Evolutionary conservation across 2,888 invertebrate genomes (phyloP).

Genomic region (Meiosimyza platycephala): DNA sequence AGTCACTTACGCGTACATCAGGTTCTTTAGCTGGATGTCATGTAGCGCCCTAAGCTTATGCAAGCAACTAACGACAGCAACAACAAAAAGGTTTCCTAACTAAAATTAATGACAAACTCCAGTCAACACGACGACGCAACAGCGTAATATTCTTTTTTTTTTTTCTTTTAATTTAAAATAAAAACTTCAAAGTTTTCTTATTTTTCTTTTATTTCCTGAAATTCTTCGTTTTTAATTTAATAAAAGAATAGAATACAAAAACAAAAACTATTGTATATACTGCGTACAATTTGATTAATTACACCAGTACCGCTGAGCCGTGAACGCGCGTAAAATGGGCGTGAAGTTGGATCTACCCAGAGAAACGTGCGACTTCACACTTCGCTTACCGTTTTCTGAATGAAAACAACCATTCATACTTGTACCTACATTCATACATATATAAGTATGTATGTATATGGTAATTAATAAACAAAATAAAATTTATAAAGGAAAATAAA

Average conservation of each 20-base stretch:
- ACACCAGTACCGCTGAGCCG: constrained; percentile 18
- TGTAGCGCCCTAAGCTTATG: constrained; percentile 1
- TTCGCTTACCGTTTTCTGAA: not conserved
- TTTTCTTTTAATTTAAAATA: constrained; percentile 14
- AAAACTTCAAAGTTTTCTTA: constrained; percentile 6
- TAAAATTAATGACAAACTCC: constrained; percentile 36
- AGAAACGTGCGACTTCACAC: constrained; percentile 7
- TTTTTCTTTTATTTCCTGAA: constrained; percentile 9
- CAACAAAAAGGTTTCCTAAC: constrained; percentile 19
- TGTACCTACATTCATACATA: too few species aligned
- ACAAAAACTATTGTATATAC: not conserved
- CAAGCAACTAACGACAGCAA: not conserved
- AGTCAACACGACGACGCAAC: constrained; percentile 31
- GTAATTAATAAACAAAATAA: too few species aligned
- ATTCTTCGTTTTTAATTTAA: constrained; percentile 24
- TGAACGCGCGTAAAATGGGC: constrained; percentile 29
- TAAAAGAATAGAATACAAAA: not conserved
- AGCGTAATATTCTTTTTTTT: constrained; percentile 4
- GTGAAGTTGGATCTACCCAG: constrained; percentile 15
- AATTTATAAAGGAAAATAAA: too few species aligned
- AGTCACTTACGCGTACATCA: constrained; percentile 1
- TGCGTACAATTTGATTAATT: constrained; percentile 31
- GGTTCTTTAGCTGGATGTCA: constrained; percentile 7
- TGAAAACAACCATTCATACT: too few species aligned
- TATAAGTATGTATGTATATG: too few species aligned